Base-by-base conservation (phyloP, 1,140 invertebrate species). In the Phthorimaea operculella region DNA sequence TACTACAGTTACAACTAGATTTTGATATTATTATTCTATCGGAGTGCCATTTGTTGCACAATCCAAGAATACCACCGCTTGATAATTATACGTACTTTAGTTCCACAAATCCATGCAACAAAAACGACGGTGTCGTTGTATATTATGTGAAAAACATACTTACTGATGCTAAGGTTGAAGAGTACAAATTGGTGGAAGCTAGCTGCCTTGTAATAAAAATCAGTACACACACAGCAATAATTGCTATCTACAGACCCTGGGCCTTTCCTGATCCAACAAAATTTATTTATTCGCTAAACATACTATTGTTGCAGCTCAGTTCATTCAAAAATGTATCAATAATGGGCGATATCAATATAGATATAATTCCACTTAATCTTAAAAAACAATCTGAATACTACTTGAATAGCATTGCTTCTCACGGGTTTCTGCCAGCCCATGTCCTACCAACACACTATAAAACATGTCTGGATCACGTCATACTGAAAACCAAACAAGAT, bases 81-180 rank as follows among this genome's bases (percentile, higher is more conserved):
- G 28, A 52, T 4, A 39, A 48, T 21, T 60, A 51, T 14, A 21
- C 33, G 2, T 33, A 18, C 15, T 42, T 51, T 18, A 28, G 14
- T 8, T 33, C 49, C 21, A 21, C 16, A 60, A 49, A 39, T 17
- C 12, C 34, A 4, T 11, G 11, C 52, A 60, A 15, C 58, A n/a
- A 60, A 42, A 60, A 60, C 16, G 58, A 60, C 33, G 58, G 58
- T 49, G 52, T 54, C 0, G 48, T 54, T n/a, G 39, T 54, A 42
- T n/a, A n/a, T n/a, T 58, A 54, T 11, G 44, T 28, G 14, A n/a
- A 55, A 52, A 45, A 49, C 15, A 11, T 36, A 2, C n/a, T 48
- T 45, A 11, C 15, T 55, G 4, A 33, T 33, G 15, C 28, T 11
- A 48, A 15, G 39, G 28, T 60, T 11, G 9, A 39, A 21, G 50